Conservation (phyloP, 2,888 invertebrate genomes). For the Lithophane socia region DNA sequence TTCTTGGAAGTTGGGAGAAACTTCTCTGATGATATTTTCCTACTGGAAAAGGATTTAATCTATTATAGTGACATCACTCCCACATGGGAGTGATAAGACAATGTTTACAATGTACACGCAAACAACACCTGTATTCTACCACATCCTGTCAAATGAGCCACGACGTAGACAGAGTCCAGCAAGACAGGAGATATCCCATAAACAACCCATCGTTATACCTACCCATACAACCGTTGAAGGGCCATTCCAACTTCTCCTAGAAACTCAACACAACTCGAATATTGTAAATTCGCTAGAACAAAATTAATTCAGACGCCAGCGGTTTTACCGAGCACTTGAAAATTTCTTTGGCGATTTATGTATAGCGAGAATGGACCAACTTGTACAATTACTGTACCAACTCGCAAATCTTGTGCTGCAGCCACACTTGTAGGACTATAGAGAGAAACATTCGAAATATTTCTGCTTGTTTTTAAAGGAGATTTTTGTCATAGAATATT, state of each 20-base stretch:
- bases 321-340: constrained; percentile 73
- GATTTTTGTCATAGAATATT: constrained; percentile 7
- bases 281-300: constrained; percentile 82
- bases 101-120: neutral
- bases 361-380: constrained; percentile 68
- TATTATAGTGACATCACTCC: neutral
- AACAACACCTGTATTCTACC: neutral
- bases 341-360: constrained; percentile 80
- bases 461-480: constrained; percentile 23
- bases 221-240: constrained; percentile 37
- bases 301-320: constrained; percentile 82
- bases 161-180: neutral
- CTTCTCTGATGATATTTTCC: constrained; percentile 9
- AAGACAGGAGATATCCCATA: neutral
- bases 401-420: constrained; percentile 65
- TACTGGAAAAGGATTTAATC: neutral
- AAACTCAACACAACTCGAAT: constrained; percentile 71
- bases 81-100: neutral
- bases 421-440: constrained; percentile 10
- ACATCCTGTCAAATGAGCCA: neutral
- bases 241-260: constrained; percentile 62
- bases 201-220: constrained; percentile 27
- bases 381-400: constrained; percentile 71
- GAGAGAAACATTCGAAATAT: constrained; percentile 24
- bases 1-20: constrained; percentile 11